Evolutionary conservation across 2,113 vertebrate species (phyloP).

Genomic region (Romanogobio albipinnatus): DNA sequence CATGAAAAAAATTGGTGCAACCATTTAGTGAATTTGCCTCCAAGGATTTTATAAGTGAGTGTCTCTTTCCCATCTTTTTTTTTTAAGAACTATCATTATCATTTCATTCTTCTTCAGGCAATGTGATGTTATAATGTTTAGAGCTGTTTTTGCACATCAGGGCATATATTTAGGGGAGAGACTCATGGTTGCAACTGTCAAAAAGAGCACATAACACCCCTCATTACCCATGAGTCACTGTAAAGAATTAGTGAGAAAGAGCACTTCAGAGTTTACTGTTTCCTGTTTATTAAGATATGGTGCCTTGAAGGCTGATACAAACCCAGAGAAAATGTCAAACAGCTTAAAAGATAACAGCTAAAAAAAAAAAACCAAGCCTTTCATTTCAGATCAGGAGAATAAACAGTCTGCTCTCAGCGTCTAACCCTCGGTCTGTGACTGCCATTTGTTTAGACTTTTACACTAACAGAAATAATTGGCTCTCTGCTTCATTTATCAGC

Average conservation of each 20-base stretch:
- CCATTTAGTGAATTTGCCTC: neutral
- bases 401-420: constrained; percentile 45
- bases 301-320: constrained; percentile 47
- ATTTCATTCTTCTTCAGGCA: constrained; percentile 11
- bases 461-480: constrained; percentile 51
- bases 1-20: neutral
- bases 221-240: constrained; percentile 48
- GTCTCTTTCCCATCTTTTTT: neutral
- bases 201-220: constrained; percentile 48
- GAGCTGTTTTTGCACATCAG: neutral
- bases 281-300: constrained; percentile 59
- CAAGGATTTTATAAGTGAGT: constrained; percentile 5
- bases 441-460: constrained; percentile 56
- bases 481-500: constrained; percentile 54
- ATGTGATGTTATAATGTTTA: constrained; percentile 1
- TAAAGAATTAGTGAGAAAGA: constrained; percentile 44
- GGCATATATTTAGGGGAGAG: constrained; percentile 39
- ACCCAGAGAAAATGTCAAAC: constrained; percentile 49
- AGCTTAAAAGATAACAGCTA: constrained; percentile 47
- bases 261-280: constrained; percentile 56
- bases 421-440: constrained; percentile 38
- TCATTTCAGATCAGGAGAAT: constrained; percentile 43
- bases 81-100: constrained; percentile 4
- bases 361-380: constrained; percentile 55
- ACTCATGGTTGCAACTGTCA: constrained; percentile 36